Evolutionary conservation across 2,888 invertebrate genomes (phyloP), one percentile per base, ranked within the genome.

Genomic region (Plagodis dolabraria): DNA sequence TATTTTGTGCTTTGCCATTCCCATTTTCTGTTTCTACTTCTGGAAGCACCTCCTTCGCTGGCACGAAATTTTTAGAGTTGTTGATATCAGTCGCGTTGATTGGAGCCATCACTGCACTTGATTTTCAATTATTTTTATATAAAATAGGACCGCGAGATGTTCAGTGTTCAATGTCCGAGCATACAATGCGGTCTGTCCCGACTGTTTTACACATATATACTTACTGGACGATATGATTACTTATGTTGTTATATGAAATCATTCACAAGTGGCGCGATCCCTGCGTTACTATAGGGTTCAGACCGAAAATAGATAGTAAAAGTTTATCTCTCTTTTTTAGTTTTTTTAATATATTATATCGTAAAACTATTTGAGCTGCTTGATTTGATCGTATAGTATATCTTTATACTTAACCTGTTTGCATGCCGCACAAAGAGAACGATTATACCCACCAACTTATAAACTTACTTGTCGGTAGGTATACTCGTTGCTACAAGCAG

Each of bases 61-160:
- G 74, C 61, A 81, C 75, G 63, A 76, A 85, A 57, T 67, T 70
- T 68, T 86, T 85, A 63, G 75, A 73, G 50, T 77, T 86, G 53
- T 84, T 86, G n/a, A 87, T 64, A 55, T 84, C 79, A 63, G 80
- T 85, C 47, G 77, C 85, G 71, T 89, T 90, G 43, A 89, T 82
- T 40, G 92, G 91, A 65, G 91, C 87, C 92, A 92, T 92, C 83
- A 84, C 86, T 83, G 62, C 78, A 87, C 82, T 78, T 61, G 8
- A 43, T 71, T 69, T 64, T 57, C 49, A 65, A 64, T 69, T 63
- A 61, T 63, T 63, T 60, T 50, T 71, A 65, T 69, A 71, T 69
- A 70, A 60, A 71, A 69, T 71, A 60, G 54, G 65, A 54, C 64
- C 52, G 64, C 65, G 59, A 69, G 72, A 75, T 86, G 83, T 79